These are phyloP conservation scores for Chrysodeixis includens DNA, from an alignment of 2,888 invertebrate genomes.

Conservation along the genomic window DNA sequence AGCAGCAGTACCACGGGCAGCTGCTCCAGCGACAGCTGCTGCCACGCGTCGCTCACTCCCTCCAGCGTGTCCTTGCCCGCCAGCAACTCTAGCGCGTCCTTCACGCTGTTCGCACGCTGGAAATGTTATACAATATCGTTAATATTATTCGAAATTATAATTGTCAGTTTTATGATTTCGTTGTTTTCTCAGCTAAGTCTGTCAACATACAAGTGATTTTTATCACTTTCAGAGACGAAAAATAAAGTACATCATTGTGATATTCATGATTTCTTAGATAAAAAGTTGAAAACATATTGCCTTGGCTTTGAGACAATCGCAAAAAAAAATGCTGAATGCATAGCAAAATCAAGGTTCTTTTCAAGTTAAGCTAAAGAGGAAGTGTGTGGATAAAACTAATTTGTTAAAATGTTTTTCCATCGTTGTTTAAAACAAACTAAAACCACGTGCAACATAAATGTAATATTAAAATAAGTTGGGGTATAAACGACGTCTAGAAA, in stretches of 20 bases:
- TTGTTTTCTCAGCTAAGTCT: slow-evolving; percentile 62
- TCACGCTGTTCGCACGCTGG: slow-evolving; percentile 94
- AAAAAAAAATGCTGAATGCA: no score
- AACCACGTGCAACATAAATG: no score
- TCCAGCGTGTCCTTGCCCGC: slow-evolving; percentile 95
- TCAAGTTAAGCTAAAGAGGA: no score
- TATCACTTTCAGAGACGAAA: slow-evolving; percentile 71
- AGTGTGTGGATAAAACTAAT: no score
- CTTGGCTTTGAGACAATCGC: not conserved
- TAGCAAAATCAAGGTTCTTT: no score
- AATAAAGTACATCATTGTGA: slow-evolving; percentile 70
- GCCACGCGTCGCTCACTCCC: slow-evolving; percentile 97
- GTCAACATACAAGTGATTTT: slow-evolving; percentile 61
- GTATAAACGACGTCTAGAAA: no score
- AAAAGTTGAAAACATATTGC: not conserved
- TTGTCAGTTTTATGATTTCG: not conserved
- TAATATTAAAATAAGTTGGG: no score
- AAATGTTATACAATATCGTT: slow-evolving; percentile 15
- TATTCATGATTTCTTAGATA: not conserved
- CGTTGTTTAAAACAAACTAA: no score
- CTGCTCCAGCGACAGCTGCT: slow-evolving; percentile 96
- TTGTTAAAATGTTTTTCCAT: no score
- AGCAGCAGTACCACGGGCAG: slow-evolving; percentile 96
- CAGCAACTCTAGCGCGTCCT: slow-evolving; percentile 95
- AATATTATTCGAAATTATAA: not conserved